Conservation (phyloP, 2,113 vertebrate species). For the Eclectus roratus region DNA sequence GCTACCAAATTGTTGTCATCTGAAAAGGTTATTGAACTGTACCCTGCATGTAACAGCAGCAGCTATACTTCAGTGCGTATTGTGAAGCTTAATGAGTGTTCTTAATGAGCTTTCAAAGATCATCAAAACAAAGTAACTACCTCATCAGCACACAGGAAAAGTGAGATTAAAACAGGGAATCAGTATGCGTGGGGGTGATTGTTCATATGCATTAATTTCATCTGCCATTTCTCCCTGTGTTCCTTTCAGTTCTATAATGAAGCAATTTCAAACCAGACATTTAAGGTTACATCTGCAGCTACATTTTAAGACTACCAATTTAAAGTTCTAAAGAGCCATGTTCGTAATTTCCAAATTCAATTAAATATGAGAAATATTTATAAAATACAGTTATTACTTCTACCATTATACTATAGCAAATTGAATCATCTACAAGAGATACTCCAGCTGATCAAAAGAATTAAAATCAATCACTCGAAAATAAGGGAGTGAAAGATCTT, state of each 20-base stretch:
- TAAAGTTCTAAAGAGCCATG: neutral
- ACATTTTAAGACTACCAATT: neutral
- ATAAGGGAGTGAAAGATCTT: neutral
- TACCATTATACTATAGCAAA: neutral
- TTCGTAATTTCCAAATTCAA: neutral
- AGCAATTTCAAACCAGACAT: conserved; percentile 7
- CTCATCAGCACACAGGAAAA: conserved; percentile 19
- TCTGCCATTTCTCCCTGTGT: neutral
- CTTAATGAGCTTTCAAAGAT: conserved; percentile 58
- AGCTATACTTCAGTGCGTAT: conserved; percentile 38
- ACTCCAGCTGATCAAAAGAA: neutral
- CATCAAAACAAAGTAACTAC: conserved; percentile 49
- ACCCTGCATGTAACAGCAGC: neutral
- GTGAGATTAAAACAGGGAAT: conserved; percentile 35
- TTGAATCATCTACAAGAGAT: conserved; percentile 16
- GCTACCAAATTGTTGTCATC: conserved; percentile 5
- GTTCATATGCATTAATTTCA: conserved; percentile 28
- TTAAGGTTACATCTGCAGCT: conserved; percentile 12
- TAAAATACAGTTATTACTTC: neutral
- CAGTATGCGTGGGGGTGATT: neutral
- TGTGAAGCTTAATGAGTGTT: conserved; percentile 37
- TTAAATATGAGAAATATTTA: conserved; percentile 43
- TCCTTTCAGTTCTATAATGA: conserved; percentile 8
- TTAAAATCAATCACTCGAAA: neutral
- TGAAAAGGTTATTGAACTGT: conserved; percentile 55